phyloP scores from a whole-genome alignment of 1,140 invertebrate species.

The Pinna nobilis region DNA sequence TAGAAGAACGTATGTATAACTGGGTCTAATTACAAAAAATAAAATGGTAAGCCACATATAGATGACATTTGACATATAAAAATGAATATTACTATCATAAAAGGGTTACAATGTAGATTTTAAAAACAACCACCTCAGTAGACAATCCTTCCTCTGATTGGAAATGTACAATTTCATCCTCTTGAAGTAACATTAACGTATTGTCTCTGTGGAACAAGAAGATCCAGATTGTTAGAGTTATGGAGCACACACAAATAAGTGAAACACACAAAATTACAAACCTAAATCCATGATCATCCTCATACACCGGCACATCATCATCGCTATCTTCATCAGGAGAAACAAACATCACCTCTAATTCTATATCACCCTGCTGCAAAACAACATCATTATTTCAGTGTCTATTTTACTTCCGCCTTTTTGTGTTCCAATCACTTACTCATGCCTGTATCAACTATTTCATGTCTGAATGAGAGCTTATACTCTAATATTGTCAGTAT shows the following conservation, averaged over 20 bases:
- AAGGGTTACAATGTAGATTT: too few species aligned
- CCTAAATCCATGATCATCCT: conserved; percentile 74
- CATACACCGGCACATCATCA: conserved; percentile 71
- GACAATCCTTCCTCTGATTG: too few species aligned
- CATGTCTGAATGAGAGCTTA: too few species aligned
- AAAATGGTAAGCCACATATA: too few species aligned
- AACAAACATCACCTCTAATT: conserved; percentile 83
- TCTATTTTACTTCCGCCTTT: not conserved
- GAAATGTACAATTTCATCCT: not conserved
- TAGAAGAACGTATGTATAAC: too few species aligned
- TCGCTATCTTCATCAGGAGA: conserved; percentile 83
- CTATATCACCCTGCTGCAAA: conserved; percentile 81
- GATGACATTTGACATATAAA: too few species aligned
- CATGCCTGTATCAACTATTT: too few species aligned
- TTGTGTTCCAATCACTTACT: too few species aligned
- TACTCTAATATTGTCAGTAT: too few species aligned
- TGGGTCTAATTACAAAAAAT: too few species aligned
- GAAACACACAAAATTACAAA: not conserved
- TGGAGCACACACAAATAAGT: not conserved
- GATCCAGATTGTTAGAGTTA: not conserved
- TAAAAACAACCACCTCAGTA: not conserved
- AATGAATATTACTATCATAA: too few species aligned
- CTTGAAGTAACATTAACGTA: not conserved
- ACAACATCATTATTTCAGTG: conserved; percentile 5
- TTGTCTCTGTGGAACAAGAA: not conserved